Conservation (phyloP, 1,140 invertebrate species). For the Glomeris maerens region DNA sequence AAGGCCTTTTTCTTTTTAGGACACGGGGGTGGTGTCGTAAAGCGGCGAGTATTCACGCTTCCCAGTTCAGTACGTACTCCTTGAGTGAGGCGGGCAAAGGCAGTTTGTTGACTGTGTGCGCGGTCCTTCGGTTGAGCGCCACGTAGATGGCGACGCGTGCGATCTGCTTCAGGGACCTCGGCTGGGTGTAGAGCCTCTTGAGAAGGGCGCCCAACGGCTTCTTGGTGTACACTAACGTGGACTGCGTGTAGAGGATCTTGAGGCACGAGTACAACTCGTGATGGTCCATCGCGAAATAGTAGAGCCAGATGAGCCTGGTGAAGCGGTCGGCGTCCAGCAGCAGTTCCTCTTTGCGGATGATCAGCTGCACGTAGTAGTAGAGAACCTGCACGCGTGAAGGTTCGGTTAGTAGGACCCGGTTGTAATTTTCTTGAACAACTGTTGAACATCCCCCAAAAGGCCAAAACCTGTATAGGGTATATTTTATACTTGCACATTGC, state of each 20-base stretch:
- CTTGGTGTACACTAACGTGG: slow-evolving; percentile 47
- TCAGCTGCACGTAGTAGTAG: slow-evolving; percentile 51
- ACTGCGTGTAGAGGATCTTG: slow-evolving; percentile 42
- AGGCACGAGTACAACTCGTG: slow-evolving; percentile 44
- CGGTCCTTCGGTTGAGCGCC: slow-evolving; percentile 42
- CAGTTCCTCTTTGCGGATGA: slow-evolving; percentile 50
- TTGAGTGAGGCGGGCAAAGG: slow-evolving; percentile 48
- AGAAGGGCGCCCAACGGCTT: slow-evolving; percentile 44
- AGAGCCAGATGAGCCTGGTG: slow-evolving; percentile 47
- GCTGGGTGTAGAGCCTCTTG: slow-evolving; percentile 43
- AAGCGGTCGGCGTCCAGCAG: slow-evolving; percentile 44
- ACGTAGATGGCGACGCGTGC: slow-evolving; percentile 48
- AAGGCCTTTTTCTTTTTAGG: no score
- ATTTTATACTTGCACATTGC: no score
- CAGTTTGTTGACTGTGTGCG: slow-evolving; percentile 46
- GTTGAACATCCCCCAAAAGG: no score
- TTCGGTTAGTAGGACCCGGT: no score
- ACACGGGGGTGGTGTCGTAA: no score
- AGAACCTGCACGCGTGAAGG: no score
- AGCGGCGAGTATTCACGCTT: slow-evolving; percentile 30
- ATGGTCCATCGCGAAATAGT: slow-evolving; percentile 52
- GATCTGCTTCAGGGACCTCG: slow-evolving; percentile 36
- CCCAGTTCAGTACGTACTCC: slow-evolving; percentile 53
- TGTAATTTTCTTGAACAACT: no score
- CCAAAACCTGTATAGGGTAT: no score